Base-by-base conservation (phyloP, 1,140 invertebrate species). In the Ephestia elutella region DNA sequence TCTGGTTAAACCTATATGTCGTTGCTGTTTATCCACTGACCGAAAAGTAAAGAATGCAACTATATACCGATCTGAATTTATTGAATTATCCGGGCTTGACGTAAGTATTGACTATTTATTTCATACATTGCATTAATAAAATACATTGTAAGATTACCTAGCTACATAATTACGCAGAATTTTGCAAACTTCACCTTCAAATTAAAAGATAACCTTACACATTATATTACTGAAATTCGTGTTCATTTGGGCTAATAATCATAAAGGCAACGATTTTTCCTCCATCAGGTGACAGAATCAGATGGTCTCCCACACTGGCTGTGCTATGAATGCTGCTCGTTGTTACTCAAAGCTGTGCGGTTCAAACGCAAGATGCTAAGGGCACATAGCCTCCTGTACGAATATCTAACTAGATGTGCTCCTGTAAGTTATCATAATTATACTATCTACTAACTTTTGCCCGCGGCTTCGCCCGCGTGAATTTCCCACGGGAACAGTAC, bases 281-380 rank as follows among this genome's bases (percentile, higher is more conserved):
- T 5, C 7, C 13, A 21, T 0, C 60, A 86, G 84, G 66, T 85
- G 2, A 56, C 69, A 20, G 70, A 77, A 5, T 75, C 75, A 0
- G 84, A 87, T 59, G 81, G 82, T 0, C 62, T 87, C 0, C 84
- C 84, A 0, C 74, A 73, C 8, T 80, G 77, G 73, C 38, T 87
- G 0, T 87, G 84, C 44, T 75, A 62, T n/a, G 82, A 82, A 32
- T 87, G 84, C 49, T 48, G 21, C 2, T 59, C 70, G 0, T 15
- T 82, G 0, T 60, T 87, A 0, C 55, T 55, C 0, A 85, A 84
- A 48, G 62, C 70, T 2, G 68, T 82, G 0, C 32, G 62, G 4
- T 84, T 87, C 60, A 82, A 80, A 38, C 67, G 73, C 10, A 86
- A 86, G 56, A 59, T 87, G 18, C 44, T 83, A 2, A 57, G 63